A percentile compares a stretch with the other conserved stretches of the same genome.
Evolutionary conservation across 2,113 vertebrate genomes (phyloP).

Genomic region (Ivindomyrus marchei): DNA sequence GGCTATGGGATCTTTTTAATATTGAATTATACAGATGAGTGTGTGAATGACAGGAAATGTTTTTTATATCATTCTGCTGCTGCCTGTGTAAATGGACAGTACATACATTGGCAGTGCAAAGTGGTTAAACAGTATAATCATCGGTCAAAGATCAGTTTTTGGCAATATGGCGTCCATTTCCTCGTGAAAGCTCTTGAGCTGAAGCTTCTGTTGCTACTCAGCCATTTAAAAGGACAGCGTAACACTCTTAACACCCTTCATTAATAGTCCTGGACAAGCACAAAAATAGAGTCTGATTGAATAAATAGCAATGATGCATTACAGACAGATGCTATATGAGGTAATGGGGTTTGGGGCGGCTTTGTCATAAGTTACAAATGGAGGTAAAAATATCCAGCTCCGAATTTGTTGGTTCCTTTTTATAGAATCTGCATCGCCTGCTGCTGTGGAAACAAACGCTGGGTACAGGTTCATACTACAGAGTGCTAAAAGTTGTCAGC

Average conservation of each 20-base stretch:
- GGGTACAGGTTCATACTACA: background rate
- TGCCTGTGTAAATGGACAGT: background rate
- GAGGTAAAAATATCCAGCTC: conserved; percentile 10
- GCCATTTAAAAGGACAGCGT: background rate
- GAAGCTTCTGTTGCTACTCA: background rate
- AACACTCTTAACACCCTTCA: background rate
- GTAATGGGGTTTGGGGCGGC: background rate
- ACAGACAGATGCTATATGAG: background rate
- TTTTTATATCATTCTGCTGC: background rate
- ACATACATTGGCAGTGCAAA: background rate
- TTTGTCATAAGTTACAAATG: background rate
- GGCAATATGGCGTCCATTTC: background rate
- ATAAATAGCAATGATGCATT: background rate
- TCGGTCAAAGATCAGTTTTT: background rate
- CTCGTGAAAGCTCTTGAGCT: background rate
- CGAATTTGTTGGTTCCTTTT: background rate
- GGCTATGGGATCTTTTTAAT: background rate
- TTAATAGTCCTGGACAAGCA: background rate
- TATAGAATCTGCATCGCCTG: background rate
- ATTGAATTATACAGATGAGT: background rate
- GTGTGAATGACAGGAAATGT: background rate
- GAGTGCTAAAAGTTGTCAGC: background rate
- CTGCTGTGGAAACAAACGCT: conserved; percentile 1
- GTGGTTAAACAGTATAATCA: background rate
- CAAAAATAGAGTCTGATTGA: background rate